Conservation (phyloP, 2,888 invertebrate species). For the Petrolisthes manimaculis region DNA sequence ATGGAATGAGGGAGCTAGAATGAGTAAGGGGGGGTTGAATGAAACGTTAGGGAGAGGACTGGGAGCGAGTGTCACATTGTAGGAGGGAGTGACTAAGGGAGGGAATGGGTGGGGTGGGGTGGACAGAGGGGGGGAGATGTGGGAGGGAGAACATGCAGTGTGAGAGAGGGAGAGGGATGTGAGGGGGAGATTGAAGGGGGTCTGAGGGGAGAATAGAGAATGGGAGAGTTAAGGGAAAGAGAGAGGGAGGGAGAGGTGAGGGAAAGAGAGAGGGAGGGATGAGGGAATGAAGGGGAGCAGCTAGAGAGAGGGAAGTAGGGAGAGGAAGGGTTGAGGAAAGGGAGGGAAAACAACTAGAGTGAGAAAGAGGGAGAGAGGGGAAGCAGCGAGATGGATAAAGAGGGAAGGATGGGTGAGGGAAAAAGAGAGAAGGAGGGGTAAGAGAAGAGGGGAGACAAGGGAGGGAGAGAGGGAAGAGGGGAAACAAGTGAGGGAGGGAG, state of each 20-base stretch:
- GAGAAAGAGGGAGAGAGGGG: neutral
- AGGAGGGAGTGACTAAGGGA: neutral
- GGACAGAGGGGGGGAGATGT: neutral
- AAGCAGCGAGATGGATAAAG: neutral
- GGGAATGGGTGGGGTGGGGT: neutral
- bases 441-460: neutral
- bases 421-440: neutral
- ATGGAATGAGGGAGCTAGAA: neutral
- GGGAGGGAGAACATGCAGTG: no score
- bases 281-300: conserved; percentile 4
- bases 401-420: no score
- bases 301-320: conserved; percentile 11
- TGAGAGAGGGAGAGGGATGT: conserved; percentile 12
- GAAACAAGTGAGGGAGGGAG: neutral
- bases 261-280: neutral
- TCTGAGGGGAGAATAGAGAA: neutral
- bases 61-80: neutral
- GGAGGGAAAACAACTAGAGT: neutral
- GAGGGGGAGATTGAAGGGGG: neutral
- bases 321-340: conserved; percentile 18
- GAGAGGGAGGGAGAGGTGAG: conserved; percentile 17
- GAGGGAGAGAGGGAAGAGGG: neutral
- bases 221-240: neutral
- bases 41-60: neutral
- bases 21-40: neutral